Evolutionary conservation across 1,140 invertebrate species (phyloP), one percentile per base, ranked within the genome.

Genomic region (Philotrypesis tridentata): DNA sequence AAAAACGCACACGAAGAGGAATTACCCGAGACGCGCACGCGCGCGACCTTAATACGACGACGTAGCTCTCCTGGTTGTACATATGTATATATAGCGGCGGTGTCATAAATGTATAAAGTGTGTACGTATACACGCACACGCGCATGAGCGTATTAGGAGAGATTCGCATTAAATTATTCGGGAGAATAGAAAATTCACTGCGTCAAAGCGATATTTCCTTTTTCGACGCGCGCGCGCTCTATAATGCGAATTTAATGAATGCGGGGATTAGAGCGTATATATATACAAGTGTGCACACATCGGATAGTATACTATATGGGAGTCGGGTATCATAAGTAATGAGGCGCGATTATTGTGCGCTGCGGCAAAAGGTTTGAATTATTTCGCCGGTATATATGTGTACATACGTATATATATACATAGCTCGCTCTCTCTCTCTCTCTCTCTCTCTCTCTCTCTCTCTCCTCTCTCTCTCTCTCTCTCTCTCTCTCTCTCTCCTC

Each of bases 41-140:
- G 3, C 65, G 27, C 79, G 79, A 80, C 79, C 72, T 80, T 68
- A 80, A 80, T 80, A 80, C 37, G 71, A 75, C 72, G 33, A 55
- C 21, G 29, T 17, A 55, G 21, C 48, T 55, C 48, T 48, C 48
- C 48, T 25, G 48, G 68, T 8, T 9, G 25, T 29, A 37, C 43
- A 11, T 12, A 71, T 40, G 25, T 9, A 25, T 37, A n/a, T 37
- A 37, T 37, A 37, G 33, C 33, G n/a, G n/a, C n/a, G n/a, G n/a
- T n/a, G n/a, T n/a, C n/a, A n/a, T n/a, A n/a, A n/a, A n/a, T n/a
- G n/a, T n/a, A n/a, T n/a, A n/a, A n/a, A n/a, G 33, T 37, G 33
- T 37, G 33, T 37, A 8, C 63, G 61, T n/a, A 43, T 43, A 43
- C 12, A 55, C 17, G 48, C n/a, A 17, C 17, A 65, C 63, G 8